phyloP scores from a whole-genome alignment of 2,797 vertebrate species.

The Morus bassanus region DNA sequence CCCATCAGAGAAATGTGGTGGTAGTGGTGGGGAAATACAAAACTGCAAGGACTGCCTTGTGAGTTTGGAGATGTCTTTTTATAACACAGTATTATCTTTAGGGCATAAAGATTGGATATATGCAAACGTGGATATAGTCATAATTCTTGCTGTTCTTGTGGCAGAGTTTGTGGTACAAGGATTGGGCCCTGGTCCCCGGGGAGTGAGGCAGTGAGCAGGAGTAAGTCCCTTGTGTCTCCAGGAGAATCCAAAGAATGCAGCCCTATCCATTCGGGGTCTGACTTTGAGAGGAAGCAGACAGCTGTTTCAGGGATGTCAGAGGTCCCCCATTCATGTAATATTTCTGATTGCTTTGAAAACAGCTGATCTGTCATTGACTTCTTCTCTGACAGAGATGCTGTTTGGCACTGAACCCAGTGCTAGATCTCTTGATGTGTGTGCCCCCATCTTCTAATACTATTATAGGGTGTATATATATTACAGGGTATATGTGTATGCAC shows the following conservation, averaged over 20 bases:
- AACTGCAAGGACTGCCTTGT: neutral
- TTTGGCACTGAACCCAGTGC: neutral
- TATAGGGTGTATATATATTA: too few species aligned
- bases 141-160: constrained; percentile 9
- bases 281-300: neutral
- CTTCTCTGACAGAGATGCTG: neutral
- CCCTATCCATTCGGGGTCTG: fast-evolving
- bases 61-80: neutral
- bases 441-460: neutral
- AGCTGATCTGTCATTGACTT: neutral
- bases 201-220: neutral
- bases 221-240: neutral
- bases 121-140: neutral
- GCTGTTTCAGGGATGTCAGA: neutral
- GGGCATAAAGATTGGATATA: constrained; percentile 14
- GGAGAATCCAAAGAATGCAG: neutral
- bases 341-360: neutral
- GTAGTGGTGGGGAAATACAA: neutral
- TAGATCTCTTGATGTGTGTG: neutral
- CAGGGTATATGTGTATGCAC: neutral
- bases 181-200: neutral
- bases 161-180: neutral
- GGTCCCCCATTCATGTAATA: neutral
- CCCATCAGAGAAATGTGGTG: neutral
- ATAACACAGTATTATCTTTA: neutral